Evolutionary conservation across 2,888 invertebrate species (phyloP).

Genomic region (Drosophila siamana): DNA sequence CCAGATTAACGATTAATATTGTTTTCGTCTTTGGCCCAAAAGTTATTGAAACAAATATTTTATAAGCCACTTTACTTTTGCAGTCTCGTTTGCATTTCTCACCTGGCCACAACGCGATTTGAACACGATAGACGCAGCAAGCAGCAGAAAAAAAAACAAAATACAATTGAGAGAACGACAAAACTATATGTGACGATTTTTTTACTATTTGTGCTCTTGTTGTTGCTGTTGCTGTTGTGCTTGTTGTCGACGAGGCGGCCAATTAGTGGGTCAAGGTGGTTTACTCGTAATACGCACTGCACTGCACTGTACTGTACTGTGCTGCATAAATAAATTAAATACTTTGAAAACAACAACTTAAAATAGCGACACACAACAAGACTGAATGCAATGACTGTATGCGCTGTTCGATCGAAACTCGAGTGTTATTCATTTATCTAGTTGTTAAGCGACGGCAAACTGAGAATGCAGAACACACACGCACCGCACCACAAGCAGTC

Average conservation of each 20-base stretch:
- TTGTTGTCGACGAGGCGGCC: slow-evolving; percentile 47
- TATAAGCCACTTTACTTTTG: neutral
- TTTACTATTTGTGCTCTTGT: neutral
- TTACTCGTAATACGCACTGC: slow-evolving; percentile 63
- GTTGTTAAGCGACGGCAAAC: slow-evolving; percentile 32
- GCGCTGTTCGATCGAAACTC: slow-evolving; percentile 14
- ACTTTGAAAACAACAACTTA: slow-evolving; percentile 55
- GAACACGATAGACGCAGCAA: slow-evolving; percentile 19
- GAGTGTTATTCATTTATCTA: slow-evolving; percentile 17
- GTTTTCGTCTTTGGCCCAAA: neutral
- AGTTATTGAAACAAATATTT: slow-evolving; percentile 1
- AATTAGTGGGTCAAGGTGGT: slow-evolving; percentile 81
- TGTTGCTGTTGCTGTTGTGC: too few relatives aligned
- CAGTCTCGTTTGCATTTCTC: slow-evolving; percentile 7
- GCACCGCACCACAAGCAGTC: slow-evolving; percentile 26
- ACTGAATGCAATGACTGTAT: slow-evolving; percentile 11
- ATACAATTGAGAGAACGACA: slow-evolving; percentile 8
- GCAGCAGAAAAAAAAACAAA: slow-evolving; percentile 3
- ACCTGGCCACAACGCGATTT: slow-evolving; percentile 12
- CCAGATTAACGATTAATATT: slow-evolving; percentile 17
- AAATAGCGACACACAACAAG: slow-evolving; percentile 53
- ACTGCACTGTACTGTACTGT: slow-evolving; percentile 46
- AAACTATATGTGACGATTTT: slow-evolving; percentile 33
- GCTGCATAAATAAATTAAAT: slow-evolving; percentile 63
- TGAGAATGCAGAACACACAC: slow-evolving; percentile 8